Base-by-base conservation (phyloP, 2,113 vertebrate genomes). In the Astatotilapia flaviijosephi region DNA sequence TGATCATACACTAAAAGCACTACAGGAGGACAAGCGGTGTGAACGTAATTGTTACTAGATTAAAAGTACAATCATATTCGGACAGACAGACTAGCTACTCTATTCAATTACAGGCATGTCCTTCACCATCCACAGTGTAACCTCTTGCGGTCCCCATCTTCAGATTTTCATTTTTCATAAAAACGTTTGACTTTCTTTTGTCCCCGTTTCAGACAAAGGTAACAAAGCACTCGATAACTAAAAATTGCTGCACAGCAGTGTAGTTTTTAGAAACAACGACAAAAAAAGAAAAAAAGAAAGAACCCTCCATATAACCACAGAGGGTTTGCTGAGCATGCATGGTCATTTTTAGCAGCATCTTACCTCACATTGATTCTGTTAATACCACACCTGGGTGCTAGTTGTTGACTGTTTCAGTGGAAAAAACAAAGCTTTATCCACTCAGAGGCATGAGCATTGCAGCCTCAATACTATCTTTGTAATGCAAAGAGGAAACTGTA, bases 291-390 rank as follows among this genome's bases (percentile, higher is more conserved):
- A 15, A 45, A 47, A 45, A 49, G 35, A 33, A 51, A 80, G 53
- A 75, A 65, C 5, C 37, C 8, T 33, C 85, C 40, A 85, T 21
- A 68, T 49, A 35, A 65, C 80, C 51, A 37, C 40, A 9, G 21
- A 87, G 68, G 60, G 33, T 83, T 86, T 87, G 88, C 88, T 90
- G 89, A 94, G 86, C 31, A 37, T n/a, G 79, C 86, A 92, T 65
- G 75, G 62, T 60, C 47, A 86, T 79, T 92, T 92, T 93, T 84
- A 92, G 86, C 37, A 85, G 70, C 85, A 70, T 56, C 84, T 89
- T 82, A 86, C 80, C 70, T 86, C 85, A 85, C 68, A 84, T 11
- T 70, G 31, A 84, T 45, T 65, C 65, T 31, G 49, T 86, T 86
- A 84, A 86, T 84, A 68, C 42, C 42, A 87, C 86, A 91, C 91